phyloP scores from a whole-genome alignment of 2,888 invertebrate genomes.

The Napeogenes sylphis region DNA sequence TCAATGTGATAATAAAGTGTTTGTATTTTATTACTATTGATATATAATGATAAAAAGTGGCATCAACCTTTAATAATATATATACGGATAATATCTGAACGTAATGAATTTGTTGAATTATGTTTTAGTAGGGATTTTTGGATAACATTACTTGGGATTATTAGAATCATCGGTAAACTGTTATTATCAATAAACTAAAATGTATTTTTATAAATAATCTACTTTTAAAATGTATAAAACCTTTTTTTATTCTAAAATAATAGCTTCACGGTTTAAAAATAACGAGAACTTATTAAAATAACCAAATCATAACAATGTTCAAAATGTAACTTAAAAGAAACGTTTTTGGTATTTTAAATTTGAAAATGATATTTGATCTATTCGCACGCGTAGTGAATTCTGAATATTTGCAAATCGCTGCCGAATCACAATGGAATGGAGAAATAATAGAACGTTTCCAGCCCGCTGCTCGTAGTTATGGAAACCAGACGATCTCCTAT shows the following conservation, averaged over 20 bases:
- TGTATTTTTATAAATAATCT: no score
- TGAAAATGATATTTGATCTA: conserved; percentile 40
- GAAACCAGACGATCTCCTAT: conserved; percentile 35
- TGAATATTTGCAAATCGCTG: conserved; percentile 31
- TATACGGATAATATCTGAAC: background rate
- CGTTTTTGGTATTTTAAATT: conserved; percentile 29
- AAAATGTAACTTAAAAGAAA: conserved; percentile 32
- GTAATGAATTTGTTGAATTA: no score
- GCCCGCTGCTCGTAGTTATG: conserved; percentile 38
- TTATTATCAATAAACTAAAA: no score
- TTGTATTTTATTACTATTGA: conserved; percentile 7
- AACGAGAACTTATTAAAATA: no score
- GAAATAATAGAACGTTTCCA: conserved; percentile 40
- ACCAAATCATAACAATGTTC: conserved; percentile 27
- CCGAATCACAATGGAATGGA: conserved; percentile 38
- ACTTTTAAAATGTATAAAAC: no score
- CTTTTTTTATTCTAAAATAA: no score
- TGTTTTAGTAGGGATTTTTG: no score
- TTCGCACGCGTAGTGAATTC: conserved; percentile 18
- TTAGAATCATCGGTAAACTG: no score
- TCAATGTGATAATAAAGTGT: conserved; percentile 3
- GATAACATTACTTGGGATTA: no score
- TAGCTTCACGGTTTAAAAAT: no score
- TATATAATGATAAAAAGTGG: conserved; percentile 6
- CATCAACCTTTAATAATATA: conserved; percentile 8